These are phyloP conservation scores for Lepus timidus DNA, from an alignment of 2,113 vertebrate genomes.

Conservation along the genomic window DNA sequence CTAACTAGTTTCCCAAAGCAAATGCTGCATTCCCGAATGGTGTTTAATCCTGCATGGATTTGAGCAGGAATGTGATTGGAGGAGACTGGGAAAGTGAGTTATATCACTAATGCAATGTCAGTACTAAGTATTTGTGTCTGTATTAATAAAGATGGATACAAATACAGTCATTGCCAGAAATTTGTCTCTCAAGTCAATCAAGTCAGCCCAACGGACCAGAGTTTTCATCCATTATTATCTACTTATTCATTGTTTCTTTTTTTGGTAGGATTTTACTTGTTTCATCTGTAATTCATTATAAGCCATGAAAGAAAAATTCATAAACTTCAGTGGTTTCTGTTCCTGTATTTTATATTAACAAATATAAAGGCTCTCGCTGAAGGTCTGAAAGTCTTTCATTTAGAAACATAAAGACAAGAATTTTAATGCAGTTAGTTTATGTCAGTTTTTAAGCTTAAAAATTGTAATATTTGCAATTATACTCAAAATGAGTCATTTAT, in stretches of 20 bases:
- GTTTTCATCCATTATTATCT: not conserved
- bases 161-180: fast-evolving
- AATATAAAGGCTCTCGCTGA: not conserved
- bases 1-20: not conserved
- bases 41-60: too few species aligned
- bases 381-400: not conserved
- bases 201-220: too few species aligned
- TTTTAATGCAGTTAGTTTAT: not conserved
- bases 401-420: too few species aligned
- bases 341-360: not conserved
- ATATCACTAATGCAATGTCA: not conserved
- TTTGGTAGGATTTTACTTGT: not conserved
- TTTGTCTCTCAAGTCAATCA: not conserved
- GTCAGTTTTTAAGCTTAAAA: not conserved
- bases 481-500: not conserved
- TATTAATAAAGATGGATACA: not conserved
- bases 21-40: fast-evolving
- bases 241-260: fast-evolving
- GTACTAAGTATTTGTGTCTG: not conserved
- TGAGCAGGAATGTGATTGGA: fast-evolving
- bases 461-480: not conserved
- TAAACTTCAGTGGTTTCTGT: not conserved
- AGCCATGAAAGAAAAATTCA: not conserved
- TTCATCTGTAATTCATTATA: not conserved
- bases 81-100: not conserved